Evolutionary conservation across 2,113 vertebrate species (phyloP).

Genomic region (Pterocles burchelli): DNA sequence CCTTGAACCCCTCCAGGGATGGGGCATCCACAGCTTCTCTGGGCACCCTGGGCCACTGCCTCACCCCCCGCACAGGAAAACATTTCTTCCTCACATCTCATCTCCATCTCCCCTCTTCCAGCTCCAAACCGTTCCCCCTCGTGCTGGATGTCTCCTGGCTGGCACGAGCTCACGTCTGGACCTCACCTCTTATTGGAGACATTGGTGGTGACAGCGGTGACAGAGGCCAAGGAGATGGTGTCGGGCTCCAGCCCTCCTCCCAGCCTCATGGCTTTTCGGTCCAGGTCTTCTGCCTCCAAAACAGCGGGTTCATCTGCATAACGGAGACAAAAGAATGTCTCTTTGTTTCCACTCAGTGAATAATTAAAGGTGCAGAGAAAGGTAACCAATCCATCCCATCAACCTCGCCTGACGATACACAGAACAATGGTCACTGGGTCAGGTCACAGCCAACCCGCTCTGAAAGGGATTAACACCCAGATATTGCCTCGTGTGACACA

Average conservation of each 20-base stretch:
- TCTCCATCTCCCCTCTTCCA: too few species aligned
- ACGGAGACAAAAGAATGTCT: not conserved
- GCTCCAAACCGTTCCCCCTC: too few species aligned
- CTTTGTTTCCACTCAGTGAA: not conserved
- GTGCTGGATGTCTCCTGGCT: not conserved
- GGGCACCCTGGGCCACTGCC: too few species aligned
- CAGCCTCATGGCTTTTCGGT: conserved; percentile 77
- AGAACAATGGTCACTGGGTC: not conserved
- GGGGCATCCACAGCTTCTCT: too few species aligned
- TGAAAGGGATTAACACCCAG: not conserved
- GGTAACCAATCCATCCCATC: not conserved
- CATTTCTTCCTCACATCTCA: too few species aligned
- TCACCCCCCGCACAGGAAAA: too few species aligned
- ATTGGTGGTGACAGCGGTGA: conserved; percentile 96
- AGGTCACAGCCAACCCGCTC: not conserved
- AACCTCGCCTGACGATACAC: not conserved
- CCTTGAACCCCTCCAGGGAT: too few species aligned
- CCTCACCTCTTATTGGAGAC: conserved; percentile 96
- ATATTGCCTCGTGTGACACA: not conserved
- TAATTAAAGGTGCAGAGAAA: not conserved
- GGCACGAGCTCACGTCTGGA: accelerated
- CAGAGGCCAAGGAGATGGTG: conserved; percentile 90
- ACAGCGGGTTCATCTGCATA: conserved; percentile 89
- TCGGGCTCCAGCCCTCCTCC: conserved; percentile 84
- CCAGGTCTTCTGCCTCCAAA: conserved; percentile 91